A percentile compares a stretch with the other conserved stretches of the same genome.
Evolutionary conservation across 2,888 invertebrate genomes (phyloP).

Genomic region (Sialis lutaria): DNA sequence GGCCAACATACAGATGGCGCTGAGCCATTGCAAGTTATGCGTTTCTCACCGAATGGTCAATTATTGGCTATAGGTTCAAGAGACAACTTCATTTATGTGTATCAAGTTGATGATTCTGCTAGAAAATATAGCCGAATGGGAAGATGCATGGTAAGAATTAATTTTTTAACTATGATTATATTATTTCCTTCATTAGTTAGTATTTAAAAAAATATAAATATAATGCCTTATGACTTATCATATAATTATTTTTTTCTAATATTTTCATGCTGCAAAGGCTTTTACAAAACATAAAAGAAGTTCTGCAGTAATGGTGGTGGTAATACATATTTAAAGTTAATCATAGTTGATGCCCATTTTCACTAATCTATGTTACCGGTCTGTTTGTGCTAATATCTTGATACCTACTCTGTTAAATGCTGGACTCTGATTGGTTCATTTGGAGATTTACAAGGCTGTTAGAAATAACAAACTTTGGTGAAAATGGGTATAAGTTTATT

Average conservation of each 20-base stretch:
- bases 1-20: slow-evolving; percentile 52
- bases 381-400: too few relatives aligned
- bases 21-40: slow-evolving; percentile 51
- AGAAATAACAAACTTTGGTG: too few relatives aligned
- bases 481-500: too few relatives aligned
- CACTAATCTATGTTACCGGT: too few relatives aligned
- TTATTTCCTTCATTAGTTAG: too few relatives aligned
- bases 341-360: too few relatives aligned
- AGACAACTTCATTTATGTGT: slow-evolving; percentile 80
- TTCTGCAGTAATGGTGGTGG: slow-evolving; percentile 4
- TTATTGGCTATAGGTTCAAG: slow-evolving; percentile 72
- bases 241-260: background rate
- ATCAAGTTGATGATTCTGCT: slow-evolving; percentile 63
- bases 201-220: background rate
- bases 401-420: too few relatives aligned
- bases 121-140: slow-evolving; percentile 64
- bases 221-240: background rate
- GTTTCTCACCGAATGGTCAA: slow-evolving; percentile 63
- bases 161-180: slow-evolving; percentile 1
- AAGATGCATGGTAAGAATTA: slow-evolving; percentile 59
- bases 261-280: slow-evolving; percentile 4
- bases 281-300: slow-evolving; percentile 5
- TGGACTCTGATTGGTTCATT: too few relatives aligned
- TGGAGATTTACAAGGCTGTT: too few relatives aligned
- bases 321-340: background rate